Evolutionary conservation across 2,888 invertebrate genomes (phyloP), one percentile per base, ranked within the genome.

Genomic region (Polyommatus icarus): DNA sequence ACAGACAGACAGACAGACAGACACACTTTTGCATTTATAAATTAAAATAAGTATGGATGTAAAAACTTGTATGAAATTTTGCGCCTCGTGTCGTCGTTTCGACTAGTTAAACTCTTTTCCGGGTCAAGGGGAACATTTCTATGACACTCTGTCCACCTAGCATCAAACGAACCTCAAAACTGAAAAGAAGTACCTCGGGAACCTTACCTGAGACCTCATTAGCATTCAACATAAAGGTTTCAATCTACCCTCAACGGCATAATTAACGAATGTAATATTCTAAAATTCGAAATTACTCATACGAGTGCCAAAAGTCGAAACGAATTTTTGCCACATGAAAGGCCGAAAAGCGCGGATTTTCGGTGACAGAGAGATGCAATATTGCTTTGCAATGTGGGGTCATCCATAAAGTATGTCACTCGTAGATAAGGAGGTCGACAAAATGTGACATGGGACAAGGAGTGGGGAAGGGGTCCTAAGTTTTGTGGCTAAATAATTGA

Each of bases 291-390:
- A 67, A 67, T 24, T 18, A 67, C 29, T 67, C 67, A 67, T 29
- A 67, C 32, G 67, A 24, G 24, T 24, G 20, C 5, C 61, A 12
- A 67, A 10, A 29, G 1, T 29, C 67, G 29, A 32, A 67, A 67
- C 29, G 61, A 67, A 20, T 67, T 67, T 67, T 67, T 18, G 29
- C 15, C 6, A 29, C 15, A 67, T 67, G 67, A 67, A 67, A 29
- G 67, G 29, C 29, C 67, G 67, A 67, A 67, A 29, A 32, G 67
- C 67, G 67, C 18, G 67, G 67, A 67, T 67, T 67, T 61, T 67
- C 29, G 2, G 67, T 15, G 67, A 67, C 67, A 67, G 29, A 67
- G 67, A 67, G 61, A 24, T 67, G 67, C 67, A 32, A 67, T 67
- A 10, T 67, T 2, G 67, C 29, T 67, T 67, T 67, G 67, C 67